Evolutionary conservation across 2,888 invertebrate genomes (phyloP).

Genomic region (Heliconius sara): DNA sequence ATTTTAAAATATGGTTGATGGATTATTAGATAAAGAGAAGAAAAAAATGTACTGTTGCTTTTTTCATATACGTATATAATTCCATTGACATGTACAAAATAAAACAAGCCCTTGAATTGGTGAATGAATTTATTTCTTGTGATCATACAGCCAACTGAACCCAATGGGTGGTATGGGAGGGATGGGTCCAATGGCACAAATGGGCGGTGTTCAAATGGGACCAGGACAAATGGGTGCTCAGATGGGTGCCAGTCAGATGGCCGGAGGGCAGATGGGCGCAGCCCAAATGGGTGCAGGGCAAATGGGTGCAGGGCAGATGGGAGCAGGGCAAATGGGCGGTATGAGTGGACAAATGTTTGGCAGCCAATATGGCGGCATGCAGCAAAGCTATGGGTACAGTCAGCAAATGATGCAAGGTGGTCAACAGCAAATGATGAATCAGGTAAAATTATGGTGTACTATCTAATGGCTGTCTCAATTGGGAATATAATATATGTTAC

Average conservation of each 20-base stretch:
- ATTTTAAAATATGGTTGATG: too few species aligned
- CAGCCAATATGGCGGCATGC: slow-evolving; percentile 86
- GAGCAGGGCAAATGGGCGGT: slow-evolving; percentile 72
- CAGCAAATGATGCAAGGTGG: slow-evolving; percentile 82
- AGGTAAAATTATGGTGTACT: slow-evolving; percentile 58
- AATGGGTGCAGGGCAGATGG: slow-evolving; percentile 70
- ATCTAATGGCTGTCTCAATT: background rate
- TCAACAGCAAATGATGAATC: slow-evolving; percentile 82
- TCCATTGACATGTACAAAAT: too few species aligned
- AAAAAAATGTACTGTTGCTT: background rate
- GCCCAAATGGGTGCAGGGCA: slow-evolving; percentile 71
- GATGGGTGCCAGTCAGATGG: slow-evolving; percentile 68
- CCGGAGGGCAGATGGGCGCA: slow-evolving; percentile 70
- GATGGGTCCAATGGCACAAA: slow-evolving; percentile 76
- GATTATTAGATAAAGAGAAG: too few species aligned
- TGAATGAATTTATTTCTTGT: background rate
- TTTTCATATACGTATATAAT: background rate
- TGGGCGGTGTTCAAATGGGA: slow-evolving; percentile 69
- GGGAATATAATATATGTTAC: too few species aligned
- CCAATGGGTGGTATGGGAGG: slow-evolving; percentile 75
- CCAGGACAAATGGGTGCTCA: slow-evolving; percentile 62
- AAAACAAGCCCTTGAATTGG: too few species aligned
- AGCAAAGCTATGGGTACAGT: slow-evolving; percentile 78
- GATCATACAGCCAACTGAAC: slow-evolving; percentile 74
- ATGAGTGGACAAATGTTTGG: slow-evolving; percentile 85